Evolutionary conservation across 2,113 vertebrate species (phyloP).

Genomic region (Syrrhaptes paradoxus): DNA sequence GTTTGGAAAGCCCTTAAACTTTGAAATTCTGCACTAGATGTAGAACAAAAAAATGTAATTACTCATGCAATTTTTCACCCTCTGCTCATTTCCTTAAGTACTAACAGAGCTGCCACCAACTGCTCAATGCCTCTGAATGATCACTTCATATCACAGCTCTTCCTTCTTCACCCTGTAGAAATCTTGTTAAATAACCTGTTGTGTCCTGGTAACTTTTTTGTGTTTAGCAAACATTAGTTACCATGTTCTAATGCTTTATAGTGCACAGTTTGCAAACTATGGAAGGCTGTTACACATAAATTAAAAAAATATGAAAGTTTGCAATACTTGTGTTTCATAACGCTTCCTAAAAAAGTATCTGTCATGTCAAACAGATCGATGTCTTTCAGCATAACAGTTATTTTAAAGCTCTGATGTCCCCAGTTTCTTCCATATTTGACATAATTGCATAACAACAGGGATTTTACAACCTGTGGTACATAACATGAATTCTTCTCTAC

Average conservation of each 20-base stretch:
- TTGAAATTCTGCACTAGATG: background rate
- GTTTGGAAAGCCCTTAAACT: constrained; percentile 22
- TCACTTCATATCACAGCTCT: background rate
- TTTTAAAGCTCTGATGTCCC: background rate
- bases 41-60: background rate
- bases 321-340: background rate
- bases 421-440: background rate
- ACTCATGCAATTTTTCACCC: background rate
- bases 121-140: background rate
- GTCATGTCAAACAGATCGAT: background rate
- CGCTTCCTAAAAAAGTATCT: background rate
- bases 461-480: background rate
- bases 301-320: background rate
- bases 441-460: background rate
- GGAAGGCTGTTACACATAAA: fast-evolving
- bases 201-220: background rate
- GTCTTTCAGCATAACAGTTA: background rate
- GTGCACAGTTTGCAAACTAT: background rate
- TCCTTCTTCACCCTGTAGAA: background rate
- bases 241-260: background rate
- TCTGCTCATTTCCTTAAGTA: background rate
- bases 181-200: background rate
- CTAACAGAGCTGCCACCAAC: background rate
- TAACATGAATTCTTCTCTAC: background rate
- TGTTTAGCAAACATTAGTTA: background rate